A percentile compares a stretch with the other conserved stretches of the same genome.
Evolutionary conservation across 1,140 invertebrate species (phyloP).

Genomic region (Plectrocnemia conspersa): DNA sequence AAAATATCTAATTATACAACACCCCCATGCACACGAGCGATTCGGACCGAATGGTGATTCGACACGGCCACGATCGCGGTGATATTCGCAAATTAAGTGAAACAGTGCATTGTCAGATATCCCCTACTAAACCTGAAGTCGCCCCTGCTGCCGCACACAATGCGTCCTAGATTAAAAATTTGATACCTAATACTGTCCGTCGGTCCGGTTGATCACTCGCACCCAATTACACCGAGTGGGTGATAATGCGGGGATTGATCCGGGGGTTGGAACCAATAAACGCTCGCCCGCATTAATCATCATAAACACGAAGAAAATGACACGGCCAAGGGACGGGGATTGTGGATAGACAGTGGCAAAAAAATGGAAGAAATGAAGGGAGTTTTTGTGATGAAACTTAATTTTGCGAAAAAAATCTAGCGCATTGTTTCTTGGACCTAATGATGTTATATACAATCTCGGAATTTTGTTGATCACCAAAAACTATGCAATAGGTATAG

Average conservation of each 20-base stretch:
- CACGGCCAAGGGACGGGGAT: not conserved
- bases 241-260: constrained; percentile 17
- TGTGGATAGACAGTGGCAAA: too few species aligned
- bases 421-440: too few species aligned
- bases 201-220: constrained; percentile 18
- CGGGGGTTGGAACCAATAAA: constrained; percentile 20
- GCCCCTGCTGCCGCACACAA: not conserved
- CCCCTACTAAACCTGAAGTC: not conserved
- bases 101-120: constrained; percentile 17
- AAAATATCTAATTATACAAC: too few species aligned
- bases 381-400: too few species aligned
- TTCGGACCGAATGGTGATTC: not conserved
- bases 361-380: too few species aligned
- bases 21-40: constrained; percentile 6
- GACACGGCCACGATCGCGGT: not conserved
- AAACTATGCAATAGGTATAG: too few species aligned
- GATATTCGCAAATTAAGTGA: constrained; percentile 23
- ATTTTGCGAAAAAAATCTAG: too few species aligned
- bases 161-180: constrained; percentile 18
- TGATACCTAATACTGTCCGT: constrained; percentile 10
- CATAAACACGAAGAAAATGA: constrained; percentile 2
- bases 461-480: too few species aligned
- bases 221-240: constrained; percentile 27
- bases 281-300: constrained; percentile 18
- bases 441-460: too few species aligned